These are phyloP conservation scores for Scytalopus superciliaris DNA, from an alignment of 2,113 vertebrate genomes.

Conservation along the genomic window DNA sequence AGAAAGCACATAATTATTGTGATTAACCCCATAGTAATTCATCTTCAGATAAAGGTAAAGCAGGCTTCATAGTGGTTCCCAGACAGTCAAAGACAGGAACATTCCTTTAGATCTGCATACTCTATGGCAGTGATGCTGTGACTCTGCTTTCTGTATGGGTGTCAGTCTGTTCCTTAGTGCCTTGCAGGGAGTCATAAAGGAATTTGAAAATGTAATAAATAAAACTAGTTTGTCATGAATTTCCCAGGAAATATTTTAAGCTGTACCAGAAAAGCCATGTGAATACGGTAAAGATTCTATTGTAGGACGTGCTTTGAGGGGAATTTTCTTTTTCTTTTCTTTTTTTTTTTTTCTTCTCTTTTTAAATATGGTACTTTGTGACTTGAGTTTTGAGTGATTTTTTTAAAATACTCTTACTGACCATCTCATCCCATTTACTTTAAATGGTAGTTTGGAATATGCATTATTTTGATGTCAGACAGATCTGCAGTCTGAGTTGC, in stretches of 20 bases:
- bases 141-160: background rate
- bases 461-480: background rate
- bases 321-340: background rate
- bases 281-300: background rate
- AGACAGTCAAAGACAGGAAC: background rate
- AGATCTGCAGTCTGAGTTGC: background rate
- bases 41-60: background rate
- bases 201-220: background rate
- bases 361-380: background rate
- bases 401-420: background rate
- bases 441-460: background rate
- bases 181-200: background rate
- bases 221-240: background rate
- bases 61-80: background rate
- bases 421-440: background rate
- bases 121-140: background rate
- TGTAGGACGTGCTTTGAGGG: background rate
- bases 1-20: slow-evolving; percentile 11
- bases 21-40: slow-evolving; percentile 4
- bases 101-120: background rate
- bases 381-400: background rate
- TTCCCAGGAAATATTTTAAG: background rate
- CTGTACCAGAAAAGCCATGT: background rate
- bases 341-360: no score
- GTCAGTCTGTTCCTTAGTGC: background rate